These are phyloP conservation scores for Mycalesis mineus DNA, from an alignment of 2,888 invertebrate genomes.

Conservation along the genomic window DNA sequence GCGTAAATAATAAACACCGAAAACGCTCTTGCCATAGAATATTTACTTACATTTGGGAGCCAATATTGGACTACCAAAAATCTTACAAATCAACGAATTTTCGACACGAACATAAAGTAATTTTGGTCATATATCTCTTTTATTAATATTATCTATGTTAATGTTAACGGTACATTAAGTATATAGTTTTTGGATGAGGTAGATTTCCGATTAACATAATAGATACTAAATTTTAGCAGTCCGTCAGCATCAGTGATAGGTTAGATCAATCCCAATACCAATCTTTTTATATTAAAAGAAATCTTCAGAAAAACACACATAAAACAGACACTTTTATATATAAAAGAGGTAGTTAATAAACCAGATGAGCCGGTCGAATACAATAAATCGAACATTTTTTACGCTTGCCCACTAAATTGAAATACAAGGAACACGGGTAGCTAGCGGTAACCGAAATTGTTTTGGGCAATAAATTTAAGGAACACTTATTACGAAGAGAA, in stretches of 20 bases:
- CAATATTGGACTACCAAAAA: too few species aligned
- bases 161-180: too few species aligned
- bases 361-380: conserved; percentile 15
- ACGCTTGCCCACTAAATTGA: conserved; percentile 14
- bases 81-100: too few species aligned
- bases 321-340: neutral
- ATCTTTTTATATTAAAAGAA: neutral
- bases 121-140: too few species aligned
- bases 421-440: conserved; percentile 26
- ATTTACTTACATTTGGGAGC: neutral
- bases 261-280: neutral
- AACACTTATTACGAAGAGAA: conserved; percentile 46
- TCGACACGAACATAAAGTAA: too few species aligned
- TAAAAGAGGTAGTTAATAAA: conserved; percentile 5
- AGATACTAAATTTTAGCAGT: too few species aligned
- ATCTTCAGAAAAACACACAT: neutral
- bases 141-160: too few species aligned
- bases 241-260: too few species aligned
- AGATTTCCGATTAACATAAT: too few species aligned
- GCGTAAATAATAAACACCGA: conserved; percentile 39
- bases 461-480: conserved; percentile 30
- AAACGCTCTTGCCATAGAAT: neutral
- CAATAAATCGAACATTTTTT: conserved; percentile 20
- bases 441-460: conserved; percentile 19
- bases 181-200: too few species aligned